Percentiles rank a stretch among this genome's conserved stretches.
phyloP scores from a whole-genome alignment of 2,888 invertebrate species.

The Heliconius erato region DNA sequence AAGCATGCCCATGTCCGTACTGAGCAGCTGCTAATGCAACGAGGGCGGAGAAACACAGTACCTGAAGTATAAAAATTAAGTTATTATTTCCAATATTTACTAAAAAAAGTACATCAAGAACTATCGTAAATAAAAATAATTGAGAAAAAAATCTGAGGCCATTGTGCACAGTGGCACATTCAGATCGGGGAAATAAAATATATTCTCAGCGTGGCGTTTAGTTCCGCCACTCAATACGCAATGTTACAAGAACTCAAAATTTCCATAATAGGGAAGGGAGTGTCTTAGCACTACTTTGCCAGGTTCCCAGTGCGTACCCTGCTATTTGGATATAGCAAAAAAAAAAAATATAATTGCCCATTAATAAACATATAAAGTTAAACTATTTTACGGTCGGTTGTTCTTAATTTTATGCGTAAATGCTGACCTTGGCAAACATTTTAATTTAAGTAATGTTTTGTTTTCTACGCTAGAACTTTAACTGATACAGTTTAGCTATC shows the following conservation, averaged over 20 bases:
- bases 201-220: too few species aligned
- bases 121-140: too few species aligned
- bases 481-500: neutral
- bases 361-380: neutral
- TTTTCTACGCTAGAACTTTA: neutral
- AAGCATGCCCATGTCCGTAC: slow-evolving; percentile 57
- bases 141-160: too few species aligned
- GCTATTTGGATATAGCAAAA: too few species aligned
- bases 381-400: neutral
- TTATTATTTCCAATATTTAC: too few species aligned
- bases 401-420: neutral
- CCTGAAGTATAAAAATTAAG: slow-evolving; percentile 45
- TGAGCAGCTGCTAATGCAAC: slow-evolving; percentile 14
- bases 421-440: slow-evolving; percentile 9
- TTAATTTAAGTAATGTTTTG: neutral
- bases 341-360: neutral
- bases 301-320: too few species aligned
- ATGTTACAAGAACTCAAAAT: too few species aligned
- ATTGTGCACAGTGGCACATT: too few species aligned
- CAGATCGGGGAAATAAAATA: too few species aligned
- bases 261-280: too few species aligned
- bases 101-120: neutral
- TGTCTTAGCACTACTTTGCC: too few species aligned
- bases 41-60: slow-evolving; percentile 52
- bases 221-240: too few species aligned